phyloP scores from a whole-genome alignment of 2,113 vertebrate species.

The Oncorhynchus clarkii region DNA sequence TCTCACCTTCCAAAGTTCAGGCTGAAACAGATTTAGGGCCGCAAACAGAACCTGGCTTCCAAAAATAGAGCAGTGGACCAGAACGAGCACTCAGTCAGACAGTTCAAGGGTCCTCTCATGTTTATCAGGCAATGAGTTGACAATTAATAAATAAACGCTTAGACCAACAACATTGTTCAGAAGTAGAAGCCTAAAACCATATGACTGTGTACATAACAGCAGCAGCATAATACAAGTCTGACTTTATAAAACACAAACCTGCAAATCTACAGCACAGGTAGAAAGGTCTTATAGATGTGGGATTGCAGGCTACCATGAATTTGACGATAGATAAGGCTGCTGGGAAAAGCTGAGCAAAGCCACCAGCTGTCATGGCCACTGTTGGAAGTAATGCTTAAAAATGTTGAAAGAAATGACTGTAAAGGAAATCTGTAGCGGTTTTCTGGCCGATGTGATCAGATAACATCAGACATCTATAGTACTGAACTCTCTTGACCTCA shows the following conservation, averaged over 20 bases:
- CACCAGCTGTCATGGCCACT: neutral
- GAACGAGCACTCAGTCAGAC: conserved; percentile 30
- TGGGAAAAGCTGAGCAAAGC: too few relatives aligned
- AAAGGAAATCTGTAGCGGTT: neutral
- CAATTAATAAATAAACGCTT: neutral
- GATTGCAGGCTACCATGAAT: too few relatives aligned
- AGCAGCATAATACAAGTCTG: too few relatives aligned
- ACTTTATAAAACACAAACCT: too few relatives aligned
- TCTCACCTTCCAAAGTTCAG: conserved; percentile 53
- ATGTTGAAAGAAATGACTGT: neutral
- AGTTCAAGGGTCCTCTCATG: conserved; percentile 28
- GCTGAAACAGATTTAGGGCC: conserved; percentile 31
- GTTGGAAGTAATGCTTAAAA: conserved; percentile 9
- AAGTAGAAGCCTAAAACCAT: too few relatives aligned
- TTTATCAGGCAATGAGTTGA: conserved; percentile 38
- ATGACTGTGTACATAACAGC: too few relatives aligned
- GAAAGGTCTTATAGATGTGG: too few relatives aligned
- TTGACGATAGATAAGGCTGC: too few relatives aligned
- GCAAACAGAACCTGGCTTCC: conserved; percentile 47
- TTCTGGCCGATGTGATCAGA: neutral
- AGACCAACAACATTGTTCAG: too few relatives aligned
- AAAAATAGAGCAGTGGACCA: conserved; percentile 57
- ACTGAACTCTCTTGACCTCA: neutral
- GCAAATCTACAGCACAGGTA: too few relatives aligned
- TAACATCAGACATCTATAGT: neutral